phyloP scores from a whole-genome alignment of 2,888 invertebrate species.

The Chrysomela aeneicollis region DNA sequence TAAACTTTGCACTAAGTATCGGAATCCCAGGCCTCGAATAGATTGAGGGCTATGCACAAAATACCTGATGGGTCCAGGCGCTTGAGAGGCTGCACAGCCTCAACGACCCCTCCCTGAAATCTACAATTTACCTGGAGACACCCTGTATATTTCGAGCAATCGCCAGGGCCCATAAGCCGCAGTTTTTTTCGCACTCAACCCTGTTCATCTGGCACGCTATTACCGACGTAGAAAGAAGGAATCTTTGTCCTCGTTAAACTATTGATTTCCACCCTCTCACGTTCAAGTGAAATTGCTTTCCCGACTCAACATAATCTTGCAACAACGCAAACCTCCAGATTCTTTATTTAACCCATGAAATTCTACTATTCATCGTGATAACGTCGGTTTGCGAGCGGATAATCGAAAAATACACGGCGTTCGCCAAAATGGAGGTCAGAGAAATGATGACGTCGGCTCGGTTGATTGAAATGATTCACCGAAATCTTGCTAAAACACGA shows the following conservation, averaged over 20 bases:
- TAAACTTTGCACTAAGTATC: no score
- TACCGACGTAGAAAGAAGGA: conserved; percentile 44
- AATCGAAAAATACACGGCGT: conserved; percentile 1
- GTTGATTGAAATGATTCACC: neutral
- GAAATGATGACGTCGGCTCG: neutral
- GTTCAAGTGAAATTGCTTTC: conserved; percentile 48
- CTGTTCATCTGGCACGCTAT: conserved; percentile 31
- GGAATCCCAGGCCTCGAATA: no score
- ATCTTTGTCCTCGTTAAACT: conserved; percentile 48
- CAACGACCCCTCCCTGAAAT: no score
- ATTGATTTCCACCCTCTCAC: conserved; percentile 51
- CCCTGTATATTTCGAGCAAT: no score
- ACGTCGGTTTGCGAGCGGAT: conserved; percentile 29
- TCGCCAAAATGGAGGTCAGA: neutral
- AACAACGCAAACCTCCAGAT: conserved; percentile 44
- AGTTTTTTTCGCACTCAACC: conserved; percentile 2
- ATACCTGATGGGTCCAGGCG: no score
- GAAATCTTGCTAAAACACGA: neutral
- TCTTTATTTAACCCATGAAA: conserved; percentile 45
- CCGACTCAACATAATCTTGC: conserved; percentile 47
- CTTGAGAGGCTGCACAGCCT: no score
- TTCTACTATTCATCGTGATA: conserved; percentile 44
- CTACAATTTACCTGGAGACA: no score
- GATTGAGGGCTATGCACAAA: no score
- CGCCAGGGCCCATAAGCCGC: neutral